Percentiles rank a stretch among this genome's conserved stretches.
Evolutionary conservation across 1,140 invertebrate genomes (phyloP).

Genomic region (Theocolax elegans): DNA sequence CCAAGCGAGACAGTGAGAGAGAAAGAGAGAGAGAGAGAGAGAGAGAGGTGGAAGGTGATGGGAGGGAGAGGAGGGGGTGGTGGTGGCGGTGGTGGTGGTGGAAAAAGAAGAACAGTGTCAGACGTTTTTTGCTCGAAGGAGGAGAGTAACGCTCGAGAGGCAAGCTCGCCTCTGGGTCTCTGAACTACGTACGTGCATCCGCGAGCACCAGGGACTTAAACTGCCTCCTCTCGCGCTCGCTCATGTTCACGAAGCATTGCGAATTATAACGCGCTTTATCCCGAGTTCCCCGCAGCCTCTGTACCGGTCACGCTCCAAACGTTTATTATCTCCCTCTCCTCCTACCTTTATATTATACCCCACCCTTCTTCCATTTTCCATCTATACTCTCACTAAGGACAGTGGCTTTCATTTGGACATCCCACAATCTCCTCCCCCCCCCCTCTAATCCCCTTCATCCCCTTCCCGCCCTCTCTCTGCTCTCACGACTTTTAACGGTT

Average conservation of each 20-base stretch:
- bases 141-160: background rate
- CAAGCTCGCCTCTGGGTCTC: too few relatives aligned
- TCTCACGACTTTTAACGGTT: too few relatives aligned
- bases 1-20: background rate
- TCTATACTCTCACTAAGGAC: background rate
- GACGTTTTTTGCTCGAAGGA: slow-evolving; percentile 8
- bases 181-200: too few relatives aligned
- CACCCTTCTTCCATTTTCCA: background rate
- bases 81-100: background rate
- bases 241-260: background rate
- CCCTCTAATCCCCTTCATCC: too few relatives aligned
- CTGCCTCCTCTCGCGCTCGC: background rate
- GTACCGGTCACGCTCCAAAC: slow-evolving; percentile 30
- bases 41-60: background rate
- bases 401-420: too few relatives aligned
- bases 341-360: background rate
- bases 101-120: slow-evolving; percentile 5
- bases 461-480: background rate
- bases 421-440: too few relatives aligned
- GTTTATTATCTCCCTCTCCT: slow-evolving; percentile 31
- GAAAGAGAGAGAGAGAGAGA: background rate
- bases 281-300: background rate
- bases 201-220: too few relatives aligned
- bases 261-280: slow-evolving; percentile 27
- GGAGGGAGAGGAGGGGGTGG: too few relatives aligned